Conservation (phyloP, 1,140 invertebrate species). For the Bombus affinis region DNA sequence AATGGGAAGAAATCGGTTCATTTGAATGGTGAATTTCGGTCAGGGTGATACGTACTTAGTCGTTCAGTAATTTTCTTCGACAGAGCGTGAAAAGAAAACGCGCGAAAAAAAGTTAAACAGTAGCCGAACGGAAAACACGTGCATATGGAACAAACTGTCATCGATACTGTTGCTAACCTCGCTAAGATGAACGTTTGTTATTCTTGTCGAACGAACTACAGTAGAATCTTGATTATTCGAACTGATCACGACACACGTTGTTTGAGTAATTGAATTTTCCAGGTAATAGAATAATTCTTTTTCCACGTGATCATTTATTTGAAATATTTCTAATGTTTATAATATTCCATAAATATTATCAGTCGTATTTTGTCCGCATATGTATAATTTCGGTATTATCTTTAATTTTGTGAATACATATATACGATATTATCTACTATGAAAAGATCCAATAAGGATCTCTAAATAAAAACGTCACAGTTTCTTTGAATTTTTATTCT, state of each 20-base stretch:
- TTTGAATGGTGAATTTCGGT: neutral
- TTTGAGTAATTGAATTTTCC: too few species aligned
- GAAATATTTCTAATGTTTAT: too few species aligned
- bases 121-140: neutral
- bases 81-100: conserved; percentile 54
- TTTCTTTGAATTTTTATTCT: neutral
- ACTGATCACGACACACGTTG: too few species aligned
- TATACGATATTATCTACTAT: too few species aligned
- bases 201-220: neutral
- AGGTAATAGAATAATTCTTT: too few species aligned
- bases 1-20: neutral
- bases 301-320: too few species aligned
- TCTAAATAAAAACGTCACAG: neutral
- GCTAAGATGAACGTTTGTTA: conserved; percentile 27
- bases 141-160: neutral
- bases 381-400: too few species aligned
- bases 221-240: too few species aligned
- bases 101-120: conserved; percentile 18
- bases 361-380: too few species aligned
- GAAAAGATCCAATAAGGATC: neutral
- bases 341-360: too few species aligned
- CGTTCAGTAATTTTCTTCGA: conserved; percentile 47
- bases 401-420: too few species aligned
- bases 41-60: neutral
- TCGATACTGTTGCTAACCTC: neutral